Evolutionary conservation across 2,113 vertebrate genomes (phyloP), one percentile per base, ranked within the genome.

Genomic region (Mus pahari): DNA sequence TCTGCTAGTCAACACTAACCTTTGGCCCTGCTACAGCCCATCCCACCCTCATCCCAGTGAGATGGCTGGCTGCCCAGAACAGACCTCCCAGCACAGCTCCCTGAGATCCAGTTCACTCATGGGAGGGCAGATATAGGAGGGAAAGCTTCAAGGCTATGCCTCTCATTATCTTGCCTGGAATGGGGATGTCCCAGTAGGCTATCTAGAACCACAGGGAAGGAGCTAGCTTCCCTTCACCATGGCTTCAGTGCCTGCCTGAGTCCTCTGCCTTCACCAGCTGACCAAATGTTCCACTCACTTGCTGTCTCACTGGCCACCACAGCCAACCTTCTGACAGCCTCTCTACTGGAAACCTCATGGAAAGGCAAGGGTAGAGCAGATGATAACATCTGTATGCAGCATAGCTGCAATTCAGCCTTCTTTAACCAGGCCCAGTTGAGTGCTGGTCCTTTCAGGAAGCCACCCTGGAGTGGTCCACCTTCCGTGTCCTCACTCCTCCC

Each of bases 21-120:
- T 36, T 0, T 28, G n/a, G 48, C 26, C 33, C 39, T n/a, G 14
- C 1, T 1, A n/a, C 1, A 33, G 22, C 7, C 84, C 50, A 36
- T 28, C 5, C 48, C 0, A 4, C 6, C 64, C 10, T 53, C 50
- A 39, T 55, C 31, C 17, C 13, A 13, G 33, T 36, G 10, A 39
- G 20, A 26, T 9, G 22, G 45, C 26, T 0, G 3, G 64, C 26
- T 68, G n/a, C n/a, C 68, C 5, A 24, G 24, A 20, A 53, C 2
- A 53, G 14, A 39, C 48, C 2, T 0, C 20, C 10, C 2, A 36
- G 22, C 6, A 22, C 0, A 60, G n/a, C 50, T 79, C 45, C 55
- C 60, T 3, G 0, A 0, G 66, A 62, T 22, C 13, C 42, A 87
- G 28, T 58, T 53, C 36, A 39, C 92, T 14, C 16, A 7, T 0